Evolutionary conservation across 1,140 invertebrate species (phyloP).

Genomic region (Brachionus manjavacas): DNA sequence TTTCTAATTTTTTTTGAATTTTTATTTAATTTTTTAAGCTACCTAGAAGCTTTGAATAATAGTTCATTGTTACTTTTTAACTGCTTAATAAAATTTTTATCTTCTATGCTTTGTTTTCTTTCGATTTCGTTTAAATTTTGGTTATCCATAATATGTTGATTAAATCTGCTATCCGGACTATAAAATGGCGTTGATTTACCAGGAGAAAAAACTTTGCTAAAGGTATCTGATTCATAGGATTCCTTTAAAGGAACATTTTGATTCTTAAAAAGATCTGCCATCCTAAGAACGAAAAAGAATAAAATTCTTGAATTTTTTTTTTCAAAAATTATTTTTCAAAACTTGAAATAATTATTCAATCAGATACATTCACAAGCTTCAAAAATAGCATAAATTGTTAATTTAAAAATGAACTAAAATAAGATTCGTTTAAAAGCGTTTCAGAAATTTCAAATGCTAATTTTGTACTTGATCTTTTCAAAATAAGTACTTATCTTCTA

Average conservation of each 20-base stretch:
- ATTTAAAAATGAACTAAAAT: neutral
- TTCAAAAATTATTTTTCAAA: neutral
- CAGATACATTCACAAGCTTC: neutral
- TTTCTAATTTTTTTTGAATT: neutral
- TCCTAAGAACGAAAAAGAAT: neutral
- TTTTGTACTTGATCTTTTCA: neutral
- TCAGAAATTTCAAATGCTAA: neutral
- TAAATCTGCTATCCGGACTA: neutral
- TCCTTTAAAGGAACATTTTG: neutral
- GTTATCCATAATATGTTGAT: neutral
- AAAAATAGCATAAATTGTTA: neutral
- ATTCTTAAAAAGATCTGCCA: slow-evolving; percentile 36
- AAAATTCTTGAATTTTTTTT: neutral
- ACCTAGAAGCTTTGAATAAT: slow-evolving; percentile 32
- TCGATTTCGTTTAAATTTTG: neutral
- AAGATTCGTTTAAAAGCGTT: neutral
- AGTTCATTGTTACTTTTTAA: slow-evolving; percentile 38
- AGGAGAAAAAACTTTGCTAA: neutral
- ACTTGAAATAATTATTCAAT: neutral
- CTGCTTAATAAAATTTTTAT: slow-evolving; percentile 29
- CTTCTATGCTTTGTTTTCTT: neutral
- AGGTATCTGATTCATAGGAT: neutral
- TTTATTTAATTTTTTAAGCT: no score
- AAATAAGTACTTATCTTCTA: neutral
- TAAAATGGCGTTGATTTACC: neutral